Conservation (phyloP, 2,888 invertebrate genomes). For the Morpho achilles region DNA sequence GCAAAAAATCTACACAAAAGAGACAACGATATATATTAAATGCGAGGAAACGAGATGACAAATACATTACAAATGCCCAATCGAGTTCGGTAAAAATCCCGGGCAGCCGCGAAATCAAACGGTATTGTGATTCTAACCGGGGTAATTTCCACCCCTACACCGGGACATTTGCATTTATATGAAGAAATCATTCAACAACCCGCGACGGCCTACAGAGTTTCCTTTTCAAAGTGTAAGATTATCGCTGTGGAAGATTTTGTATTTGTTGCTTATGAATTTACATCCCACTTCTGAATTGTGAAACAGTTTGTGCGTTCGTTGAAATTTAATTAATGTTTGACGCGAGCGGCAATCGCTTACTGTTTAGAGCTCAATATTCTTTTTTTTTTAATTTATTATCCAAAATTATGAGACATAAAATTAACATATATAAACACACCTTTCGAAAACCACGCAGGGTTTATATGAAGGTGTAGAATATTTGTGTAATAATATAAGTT, state of each 20-base stretch:
- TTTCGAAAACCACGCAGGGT: too few relatives aligned
- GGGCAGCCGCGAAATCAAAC: constrained; percentile 43
- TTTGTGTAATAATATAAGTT: too few relatives aligned
- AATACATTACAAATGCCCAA: constrained; percentile 26
- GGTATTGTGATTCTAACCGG: constrained; percentile 47
- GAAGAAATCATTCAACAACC: constrained; percentile 43
- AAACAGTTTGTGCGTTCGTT: background rate
- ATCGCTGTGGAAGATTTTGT: constrained; percentile 5
- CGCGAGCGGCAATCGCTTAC: too few relatives aligned
- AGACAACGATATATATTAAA: background rate
- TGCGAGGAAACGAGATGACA: constrained; percentile 7
- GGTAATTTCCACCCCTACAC: constrained; percentile 44
- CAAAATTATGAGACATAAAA: too few relatives aligned
- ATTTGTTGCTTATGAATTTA: constrained; percentile 1
- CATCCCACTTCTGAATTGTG: background rate
- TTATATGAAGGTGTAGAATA: too few relatives aligned
- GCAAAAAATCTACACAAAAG: background rate
- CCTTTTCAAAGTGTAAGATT: constrained; percentile 12
- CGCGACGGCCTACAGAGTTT: constrained; percentile 10
- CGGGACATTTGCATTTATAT: constrained; percentile 60
- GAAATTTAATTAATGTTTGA: too few relatives aligned
- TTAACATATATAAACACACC: too few relatives aligned
- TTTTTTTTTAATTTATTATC: too few relatives aligned
- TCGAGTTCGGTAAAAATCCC: constrained; percentile 33
- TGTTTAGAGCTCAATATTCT: too few relatives aligned